A percentile compares a stretch with the other conserved stretches of the same genome.
phyloP scores from a whole-genome alignment of 2,113 vertebrate genomes.

The Hippoglossus stenolepis region DNA sequence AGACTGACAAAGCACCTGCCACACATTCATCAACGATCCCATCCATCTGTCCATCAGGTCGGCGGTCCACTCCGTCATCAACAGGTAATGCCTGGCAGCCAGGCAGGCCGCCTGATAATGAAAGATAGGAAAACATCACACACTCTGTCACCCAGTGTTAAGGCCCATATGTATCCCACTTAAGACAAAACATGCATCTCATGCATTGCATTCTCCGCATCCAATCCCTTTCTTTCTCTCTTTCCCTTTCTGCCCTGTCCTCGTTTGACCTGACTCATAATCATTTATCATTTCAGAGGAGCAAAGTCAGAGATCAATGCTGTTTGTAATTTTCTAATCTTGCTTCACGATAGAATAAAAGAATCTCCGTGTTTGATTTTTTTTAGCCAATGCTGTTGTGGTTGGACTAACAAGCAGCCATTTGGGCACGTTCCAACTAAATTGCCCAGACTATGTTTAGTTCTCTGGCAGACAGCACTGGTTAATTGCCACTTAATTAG shows the following conservation, averaged over 20 bases:
- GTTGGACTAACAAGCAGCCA: slow-evolving; percentile 64
- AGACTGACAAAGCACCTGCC: slow-evolving; percentile 89
- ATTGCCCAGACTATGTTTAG: slow-evolving; percentile 74
- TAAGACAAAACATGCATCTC: slow-evolving; percentile 74
- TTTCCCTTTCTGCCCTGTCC: slow-evolving; percentile 3
- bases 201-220: slow-evolving; percentile 52
- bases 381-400: slow-evolving; percentile 18
- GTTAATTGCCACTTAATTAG: slow-evolving; percentile 86
- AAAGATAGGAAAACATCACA: slow-evolving; percentile 86
- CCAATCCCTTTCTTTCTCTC: slow-evolving; percentile 10
- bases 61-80: slow-evolving; percentile 79
- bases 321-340: slow-evolving; percentile 55
- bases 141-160: slow-evolving; percentile 81
- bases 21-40: slow-evolving; percentile 83
- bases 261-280: slow-evolving; percentile 49
- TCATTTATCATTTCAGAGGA: slow-evolving; percentile 42
- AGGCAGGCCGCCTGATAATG: slow-evolving; percentile 79
- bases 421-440: slow-evolving; percentile 71
- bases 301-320: slow-evolving; percentile 51
- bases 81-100: slow-evolving; percentile 83
- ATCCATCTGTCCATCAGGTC: slow-evolving; percentile 87
- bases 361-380: slow-evolving; percentile 11
- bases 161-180: slow-evolving; percentile 79
- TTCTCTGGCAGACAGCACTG: slow-evolving; percentile 76
- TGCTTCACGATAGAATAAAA: slow-evolving; percentile 14